Evolutionary conservation across 2,113 vertebrate species (phyloP), one percentile per base, ranked within the genome.

Genomic region (Rallus limicola): DNA sequence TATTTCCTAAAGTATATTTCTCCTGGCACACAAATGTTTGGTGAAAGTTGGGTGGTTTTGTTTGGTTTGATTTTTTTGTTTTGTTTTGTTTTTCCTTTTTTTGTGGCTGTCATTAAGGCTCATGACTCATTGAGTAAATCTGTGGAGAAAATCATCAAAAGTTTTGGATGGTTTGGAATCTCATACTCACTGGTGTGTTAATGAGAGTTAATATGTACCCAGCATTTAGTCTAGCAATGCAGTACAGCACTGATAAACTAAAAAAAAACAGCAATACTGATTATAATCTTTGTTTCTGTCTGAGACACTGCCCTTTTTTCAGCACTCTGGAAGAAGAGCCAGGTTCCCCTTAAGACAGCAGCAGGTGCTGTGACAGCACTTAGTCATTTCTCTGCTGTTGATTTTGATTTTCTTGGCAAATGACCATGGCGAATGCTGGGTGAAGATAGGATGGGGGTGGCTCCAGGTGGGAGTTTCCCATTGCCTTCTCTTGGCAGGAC

Each of bases 1-100:
- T 88, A 56, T 67, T 88, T 97, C 70, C 86, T 92, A 18, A 93
- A 91, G 46, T 69, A 11, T 78, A 42, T 88, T 82, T 80, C 44
- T 94, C 16, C 55, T 94, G 82, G 60, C 55, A 71, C 60, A 64
- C 18, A 83, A 82, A 88, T 88, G n/a, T 63, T 94, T 90, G 42
- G 23, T 53, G 40, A 89, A 95, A 48, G 48, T 48, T 20, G 48
- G 48, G 48, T 48, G 48, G 4, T 10, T 48, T 48, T 23, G 19
- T 48, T 48, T 48, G 10, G 20, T 9, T 48, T 48, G 46, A 19
- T 53, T 82, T 38, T 23, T 34, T n/a, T n/a, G 50, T 20, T 59
- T 25, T 33, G 23, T 24, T 24, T 65, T 60, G 44, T 82, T 38
- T 23, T 34, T 38, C 42, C 14, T 59, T 10, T 0, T 0, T 4